Evolutionary conservation across 2,113 vertebrate genomes (phyloP).

Genomic region (Phoenicopterus ruber): DNA sequence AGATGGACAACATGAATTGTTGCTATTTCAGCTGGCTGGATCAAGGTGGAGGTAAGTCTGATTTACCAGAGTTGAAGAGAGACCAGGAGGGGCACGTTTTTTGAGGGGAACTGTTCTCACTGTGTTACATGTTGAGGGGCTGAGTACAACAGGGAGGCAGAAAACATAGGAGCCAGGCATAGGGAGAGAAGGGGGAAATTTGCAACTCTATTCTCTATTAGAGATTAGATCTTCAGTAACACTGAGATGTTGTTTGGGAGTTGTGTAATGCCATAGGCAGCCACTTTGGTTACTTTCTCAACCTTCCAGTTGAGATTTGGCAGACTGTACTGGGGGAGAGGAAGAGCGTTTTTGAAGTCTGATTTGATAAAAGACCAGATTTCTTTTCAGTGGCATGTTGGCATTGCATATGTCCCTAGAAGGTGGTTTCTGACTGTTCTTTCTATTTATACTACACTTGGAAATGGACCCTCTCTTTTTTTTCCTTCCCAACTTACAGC

Average conservation of each 20-base stretch:
- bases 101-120: not conserved
- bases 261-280: not conserved
- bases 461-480: not conserved
- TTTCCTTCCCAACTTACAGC: constrained; percentile 28
- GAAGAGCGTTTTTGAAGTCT: not conserved
- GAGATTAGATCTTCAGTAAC: not conserved
- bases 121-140: not conserved
- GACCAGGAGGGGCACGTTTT: rapidly evolving
- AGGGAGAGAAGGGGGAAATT: not conserved
- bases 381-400: not conserved
- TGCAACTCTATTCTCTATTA: no score
- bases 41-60: not conserved
- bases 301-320: not conserved
- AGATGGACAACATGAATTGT: not conserved
- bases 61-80: not conserved
- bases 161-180: not conserved
- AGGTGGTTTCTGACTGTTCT: not conserved
- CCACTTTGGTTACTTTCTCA: not conserved
- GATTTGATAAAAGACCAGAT: not conserved
- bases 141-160: not conserved
- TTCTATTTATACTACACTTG: not conserved
- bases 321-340: not conserved
- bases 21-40: not conserved
- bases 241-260: not conserved
- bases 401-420: not conserved